Evolutionary conservation across 2,888 invertebrate genomes (phyloP).

Genomic region (Salpingus planirostris): DNA sequence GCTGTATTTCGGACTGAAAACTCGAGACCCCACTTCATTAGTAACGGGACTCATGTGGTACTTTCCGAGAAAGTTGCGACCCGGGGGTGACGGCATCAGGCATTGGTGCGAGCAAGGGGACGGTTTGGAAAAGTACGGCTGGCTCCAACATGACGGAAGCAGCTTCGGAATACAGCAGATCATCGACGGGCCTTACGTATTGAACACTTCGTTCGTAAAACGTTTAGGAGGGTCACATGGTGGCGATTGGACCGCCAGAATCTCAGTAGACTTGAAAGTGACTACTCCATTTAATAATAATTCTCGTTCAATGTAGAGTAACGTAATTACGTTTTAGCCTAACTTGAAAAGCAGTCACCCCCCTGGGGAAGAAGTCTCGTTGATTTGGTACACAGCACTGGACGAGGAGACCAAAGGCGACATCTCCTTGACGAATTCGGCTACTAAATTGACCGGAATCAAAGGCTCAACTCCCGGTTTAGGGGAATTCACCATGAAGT

Average conservation of each 20-base stretch:
- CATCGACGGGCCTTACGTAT: conserved; percentile 63
- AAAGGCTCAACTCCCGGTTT: conserved; percentile 69
- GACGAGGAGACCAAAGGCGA: conserved; percentile 62
- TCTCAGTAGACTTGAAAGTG: conserved; percentile 54
- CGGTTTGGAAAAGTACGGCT: conserved; percentile 71
- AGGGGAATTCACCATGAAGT: conserved; percentile 62
- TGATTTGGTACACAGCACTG: conserved; percentile 75
- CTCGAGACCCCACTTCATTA: conserved; percentile 78
- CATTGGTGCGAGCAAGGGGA: conserved; percentile 93
- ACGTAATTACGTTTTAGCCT: conserved; percentile 4
- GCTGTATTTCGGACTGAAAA: conserved; percentile 85
- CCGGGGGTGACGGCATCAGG: conserved; percentile 68
- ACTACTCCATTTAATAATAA: conserved; percentile 8
- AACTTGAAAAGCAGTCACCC: conserved; percentile 13
- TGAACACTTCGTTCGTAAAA: conserved; percentile 86
- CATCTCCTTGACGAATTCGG: conserved; percentile 44
- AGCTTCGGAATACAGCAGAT: conserved; percentile 89
- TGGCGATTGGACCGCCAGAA: conserved; percentile 88
- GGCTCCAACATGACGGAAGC: conserved; percentile 88
- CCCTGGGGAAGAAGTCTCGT: conserved; percentile 47
- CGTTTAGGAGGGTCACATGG: conserved; percentile 69
- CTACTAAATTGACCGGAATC: conserved; percentile 52
- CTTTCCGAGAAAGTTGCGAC: conserved; percentile 56
- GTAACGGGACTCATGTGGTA: conserved; percentile 98
- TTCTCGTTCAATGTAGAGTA: too few relatives aligned